These are phyloP conservation scores for Cassiopea andromeda DNA, from an alignment of 30 jellyfish, hydroid and myxozoan genomes.

Conservation along the genomic window DNA sequence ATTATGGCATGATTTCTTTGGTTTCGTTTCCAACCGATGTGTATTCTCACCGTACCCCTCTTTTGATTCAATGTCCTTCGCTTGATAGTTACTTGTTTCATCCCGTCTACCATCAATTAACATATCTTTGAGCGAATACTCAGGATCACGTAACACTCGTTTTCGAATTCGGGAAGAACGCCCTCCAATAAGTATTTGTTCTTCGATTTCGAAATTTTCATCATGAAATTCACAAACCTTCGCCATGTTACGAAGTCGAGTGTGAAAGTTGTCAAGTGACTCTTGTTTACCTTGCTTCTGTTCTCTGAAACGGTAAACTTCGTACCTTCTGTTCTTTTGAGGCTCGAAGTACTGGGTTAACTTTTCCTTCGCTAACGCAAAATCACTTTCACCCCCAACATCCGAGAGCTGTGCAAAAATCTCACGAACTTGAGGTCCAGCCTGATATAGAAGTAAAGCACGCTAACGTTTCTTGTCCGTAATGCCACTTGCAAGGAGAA, in stretches of 20 bases:
- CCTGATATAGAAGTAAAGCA: constrained; percentile 39
- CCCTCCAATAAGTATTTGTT: constrained; percentile 32
- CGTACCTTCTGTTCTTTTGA: constrained; percentile 50
- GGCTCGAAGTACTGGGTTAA: constrained; percentile 36
- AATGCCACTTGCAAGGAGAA: constrained; percentile 41
- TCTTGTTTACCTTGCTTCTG: constrained; percentile 10
- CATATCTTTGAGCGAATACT: too few relatives aligned
- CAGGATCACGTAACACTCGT: too few relatives aligned
- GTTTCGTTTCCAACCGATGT: too few relatives aligned
- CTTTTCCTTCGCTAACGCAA: constrained; percentile 24
- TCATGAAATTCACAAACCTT: constrained; percentile 45
- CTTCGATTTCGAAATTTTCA: constrained; percentile 39
- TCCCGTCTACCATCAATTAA: too few relatives aligned
- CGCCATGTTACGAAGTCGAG: constrained; percentile 37
- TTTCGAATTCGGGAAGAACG: constrained; percentile 24
- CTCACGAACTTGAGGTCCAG: constrained; percentile 49
- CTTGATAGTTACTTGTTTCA: too few relatives aligned
- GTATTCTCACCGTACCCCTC: too few relatives aligned
- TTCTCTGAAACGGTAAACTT: constrained; percentile 42
- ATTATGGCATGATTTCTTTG: too few relatives aligned
- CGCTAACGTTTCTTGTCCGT: constrained; percentile 42
- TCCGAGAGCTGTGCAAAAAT: constrained; percentile 21
- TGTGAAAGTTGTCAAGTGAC: constrained; percentile 45
- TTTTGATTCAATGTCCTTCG: too few relatives aligned
- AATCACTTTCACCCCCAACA: constrained; percentile 16